A percentile compares a stretch with the other conserved stretches of the same genome.
These are phyloP conservation scores for Therioaphis trifolii DNA, from an alignment of 2,888 invertebrate genomes.

Conservation along the genomic window DNA sequence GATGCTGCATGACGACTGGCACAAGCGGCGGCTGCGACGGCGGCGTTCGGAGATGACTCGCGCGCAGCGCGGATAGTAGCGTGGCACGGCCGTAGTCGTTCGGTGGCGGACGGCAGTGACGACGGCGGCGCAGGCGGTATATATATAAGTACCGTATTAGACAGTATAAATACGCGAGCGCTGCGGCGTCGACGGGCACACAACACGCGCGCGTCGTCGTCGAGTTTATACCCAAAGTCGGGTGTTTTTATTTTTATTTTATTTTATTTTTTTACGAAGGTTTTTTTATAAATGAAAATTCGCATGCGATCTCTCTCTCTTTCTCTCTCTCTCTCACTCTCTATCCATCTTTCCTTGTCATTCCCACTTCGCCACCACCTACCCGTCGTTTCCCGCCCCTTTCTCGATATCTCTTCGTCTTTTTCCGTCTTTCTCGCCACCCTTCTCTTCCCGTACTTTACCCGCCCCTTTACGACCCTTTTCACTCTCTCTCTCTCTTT, in stretches of 20 bases:
- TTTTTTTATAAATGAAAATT: slow-evolving; percentile 12
- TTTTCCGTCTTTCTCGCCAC: no score
- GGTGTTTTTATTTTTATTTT: neutral
- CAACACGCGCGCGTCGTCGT: neutral
- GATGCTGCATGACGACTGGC: neutral
- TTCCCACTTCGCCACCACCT: no score
- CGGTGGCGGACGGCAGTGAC: neutral
- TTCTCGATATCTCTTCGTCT: no score
- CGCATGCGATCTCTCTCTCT: slow-evolving; percentile 24
- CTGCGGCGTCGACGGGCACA: neutral
- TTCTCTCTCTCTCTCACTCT: neutral
- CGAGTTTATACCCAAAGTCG: slow-evolving; percentile 12
- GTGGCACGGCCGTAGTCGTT: neutral
- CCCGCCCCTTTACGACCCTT: neutral
- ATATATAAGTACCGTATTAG: no score
- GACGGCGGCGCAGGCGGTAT: neutral
- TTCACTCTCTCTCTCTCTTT: neutral
- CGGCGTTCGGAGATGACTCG: neutral
- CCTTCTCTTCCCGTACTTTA: no score
- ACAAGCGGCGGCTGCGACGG: neutral
- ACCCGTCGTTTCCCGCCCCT: no score
- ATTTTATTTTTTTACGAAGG: neutral
- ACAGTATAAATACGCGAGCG: no score
- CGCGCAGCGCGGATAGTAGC: neutral
- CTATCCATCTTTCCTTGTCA: neutral